A percentile compares a stretch with the other conserved stretches of the same genome.
These are phyloP conservation scores for Thecocarcelia acutangulata DNA, from an alignment of 2,888 invertebrate species.

Conservation along the genomic window DNA sequence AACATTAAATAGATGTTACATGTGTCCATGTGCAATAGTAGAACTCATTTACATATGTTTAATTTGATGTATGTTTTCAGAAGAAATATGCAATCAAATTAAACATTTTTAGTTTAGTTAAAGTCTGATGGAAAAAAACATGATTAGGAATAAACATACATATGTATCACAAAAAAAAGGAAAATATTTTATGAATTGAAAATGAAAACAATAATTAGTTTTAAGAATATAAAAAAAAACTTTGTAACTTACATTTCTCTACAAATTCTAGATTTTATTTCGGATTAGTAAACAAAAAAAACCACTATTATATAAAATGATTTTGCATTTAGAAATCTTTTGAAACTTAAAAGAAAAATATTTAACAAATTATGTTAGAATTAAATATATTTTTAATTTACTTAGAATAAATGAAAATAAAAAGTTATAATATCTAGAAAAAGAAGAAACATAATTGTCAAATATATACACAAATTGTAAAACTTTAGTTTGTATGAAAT, in stretches of 20 bases:
- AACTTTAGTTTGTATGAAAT: conserved; percentile 47
- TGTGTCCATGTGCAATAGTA: conserved; percentile 43
- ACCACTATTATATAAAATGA: conserved; percentile 44
- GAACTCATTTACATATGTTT: conserved; percentile 10
- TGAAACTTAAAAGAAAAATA: neutral
- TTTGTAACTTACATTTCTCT: conserved; percentile 47
- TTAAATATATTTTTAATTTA: conserved; percentile 52
- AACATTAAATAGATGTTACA: conserved; percentile 9
- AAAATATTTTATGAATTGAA: conserved; percentile 59
- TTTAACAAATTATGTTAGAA: conserved; percentile 43
- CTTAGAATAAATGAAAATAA: conserved; percentile 43
- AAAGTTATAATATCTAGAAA: conserved; percentile 30
- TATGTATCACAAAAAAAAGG: neutral
- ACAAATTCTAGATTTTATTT: conserved; percentile 53
- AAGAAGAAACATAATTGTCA: conserved; percentile 21
- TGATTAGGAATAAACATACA: neutral
- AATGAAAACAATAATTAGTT: conserved; percentile 69
- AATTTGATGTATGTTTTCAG: neutral
- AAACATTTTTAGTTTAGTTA: conserved; percentile 7
- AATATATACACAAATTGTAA: conserved; percentile 58
- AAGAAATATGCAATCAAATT: conserved; percentile 7
- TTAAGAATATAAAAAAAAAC: conserved; percentile 60
- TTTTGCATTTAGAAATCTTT: conserved; percentile 66
- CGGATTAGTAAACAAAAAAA: conserved; percentile 23
- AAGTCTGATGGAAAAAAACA: neutral